These are phyloP conservation scores for Eumeta japonica DNA, from an alignment of 1,140 invertebrate species.

Conservation along the genomic window DNA sequence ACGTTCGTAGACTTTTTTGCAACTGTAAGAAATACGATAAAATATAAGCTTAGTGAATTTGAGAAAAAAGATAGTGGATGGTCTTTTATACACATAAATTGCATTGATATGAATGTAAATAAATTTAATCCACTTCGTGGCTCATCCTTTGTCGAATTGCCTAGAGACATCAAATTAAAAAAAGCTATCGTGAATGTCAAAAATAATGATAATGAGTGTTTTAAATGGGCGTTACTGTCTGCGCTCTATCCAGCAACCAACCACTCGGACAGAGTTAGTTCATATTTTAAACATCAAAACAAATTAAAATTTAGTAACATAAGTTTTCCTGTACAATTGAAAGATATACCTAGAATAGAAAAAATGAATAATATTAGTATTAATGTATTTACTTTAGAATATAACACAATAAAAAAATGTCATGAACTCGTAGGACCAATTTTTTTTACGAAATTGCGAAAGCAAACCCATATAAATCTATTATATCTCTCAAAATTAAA, in stretches of 20 bases:
- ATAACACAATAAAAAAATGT: constrained; percentile 11
- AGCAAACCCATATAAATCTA: constrained; percentile 22
- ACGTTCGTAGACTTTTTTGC: constrained; percentile 8
- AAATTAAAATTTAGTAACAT: constrained; percentile 34
- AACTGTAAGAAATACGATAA: constrained; percentile 7
- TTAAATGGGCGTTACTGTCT: constrained; percentile 30
- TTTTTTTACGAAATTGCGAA: constrained; percentile 22
- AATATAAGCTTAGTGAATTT: constrained; percentile 10
- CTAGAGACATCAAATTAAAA: constrained; percentile 27
- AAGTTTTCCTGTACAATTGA: constrained; percentile 34
- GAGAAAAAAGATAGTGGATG: constrained; percentile 21
- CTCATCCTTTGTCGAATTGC: constrained; percentile 24
- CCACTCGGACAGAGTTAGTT: constrained; percentile 16
- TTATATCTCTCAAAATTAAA: constrained; percentile 16
- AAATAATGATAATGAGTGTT: constrained; percentile 32
- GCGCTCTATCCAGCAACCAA: constrained; percentile 23
- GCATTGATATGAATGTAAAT: constrained; percentile 17
- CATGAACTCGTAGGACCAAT: constrained; percentile 21
- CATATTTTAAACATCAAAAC: constrained; percentile 23
- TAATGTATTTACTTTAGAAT: constrained; percentile 23
- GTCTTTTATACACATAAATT: constrained; percentile 11
- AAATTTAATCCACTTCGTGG: constrained; percentile 27
- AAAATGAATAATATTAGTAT: constrained; percentile 33
- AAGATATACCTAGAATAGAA: constrained; percentile 35
- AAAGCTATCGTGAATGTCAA: constrained; percentile 36